Evolutionary conservation across 2,888 invertebrate species (phyloP).

Genomic region (Tetranychus piercei): DNA sequence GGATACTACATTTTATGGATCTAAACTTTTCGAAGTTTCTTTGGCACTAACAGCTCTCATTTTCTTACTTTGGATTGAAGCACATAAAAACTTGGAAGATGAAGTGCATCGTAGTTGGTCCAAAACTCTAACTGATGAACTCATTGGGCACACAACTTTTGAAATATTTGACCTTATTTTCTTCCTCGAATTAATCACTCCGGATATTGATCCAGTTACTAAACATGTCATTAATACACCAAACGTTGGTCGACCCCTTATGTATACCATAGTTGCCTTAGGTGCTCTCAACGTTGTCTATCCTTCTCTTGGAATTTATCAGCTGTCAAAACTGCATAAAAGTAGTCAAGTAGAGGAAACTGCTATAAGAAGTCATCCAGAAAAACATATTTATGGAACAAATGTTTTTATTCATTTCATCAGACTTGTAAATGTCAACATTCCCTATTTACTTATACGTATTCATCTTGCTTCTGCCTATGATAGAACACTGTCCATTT

Average conservation of each 20-base stretch:
- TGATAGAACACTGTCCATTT: not conserved
- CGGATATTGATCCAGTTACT: not conserved
- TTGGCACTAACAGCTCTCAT: not conserved
- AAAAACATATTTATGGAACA: not conserved
- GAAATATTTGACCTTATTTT: constrained; percentile 4
- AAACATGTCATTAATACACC: not conserved
- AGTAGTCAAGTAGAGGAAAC: not conserved
- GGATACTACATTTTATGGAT: not conserved
- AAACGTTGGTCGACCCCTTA: not conserved
- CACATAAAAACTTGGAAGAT: constrained; percentile 2
- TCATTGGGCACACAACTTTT: not conserved
- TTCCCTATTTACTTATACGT: constrained; percentile 4
- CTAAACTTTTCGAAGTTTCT: not conserved
- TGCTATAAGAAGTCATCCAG: not conserved
- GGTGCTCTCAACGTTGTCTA: not conserved
- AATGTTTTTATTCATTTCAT: not conserved
- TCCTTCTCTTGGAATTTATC: constrained; percentile 7
- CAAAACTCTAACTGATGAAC: not conserved
- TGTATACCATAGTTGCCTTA: not conserved
- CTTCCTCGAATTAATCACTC: not conserved
- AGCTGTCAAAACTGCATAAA: not conserved
- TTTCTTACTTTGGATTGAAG: constrained; percentile 5
- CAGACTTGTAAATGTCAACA: not conserved
- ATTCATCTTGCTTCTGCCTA: not conserved
- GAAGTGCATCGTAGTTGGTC: not conserved